Conservation (phyloP, 2,113 vertebrate genomes). For the Scortum barcoo region DNA sequence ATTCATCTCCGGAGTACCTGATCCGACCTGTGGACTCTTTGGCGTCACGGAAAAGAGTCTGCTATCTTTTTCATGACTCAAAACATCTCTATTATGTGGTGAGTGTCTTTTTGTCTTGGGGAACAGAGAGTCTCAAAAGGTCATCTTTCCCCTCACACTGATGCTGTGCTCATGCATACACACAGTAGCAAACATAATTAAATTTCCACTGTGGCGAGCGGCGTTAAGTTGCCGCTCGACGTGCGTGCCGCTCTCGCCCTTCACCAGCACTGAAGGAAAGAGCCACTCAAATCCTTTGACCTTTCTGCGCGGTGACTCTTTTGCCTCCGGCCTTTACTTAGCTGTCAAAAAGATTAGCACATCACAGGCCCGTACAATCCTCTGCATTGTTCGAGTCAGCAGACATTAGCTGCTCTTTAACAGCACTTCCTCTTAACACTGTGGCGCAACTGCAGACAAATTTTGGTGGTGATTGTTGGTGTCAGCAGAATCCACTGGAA, state of each 20-base stretch:
- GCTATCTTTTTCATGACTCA: slow-evolving; percentile 14
- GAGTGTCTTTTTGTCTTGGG: slow-evolving; percentile 4
- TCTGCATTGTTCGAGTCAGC: slow-evolving; percentile 53
- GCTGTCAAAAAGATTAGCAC: slow-evolving; percentile 60
- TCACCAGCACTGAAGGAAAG: slow-evolving; percentile 9
- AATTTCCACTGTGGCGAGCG: slow-evolving; percentile 36
- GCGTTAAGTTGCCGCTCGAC: slow-evolving; percentile 26
- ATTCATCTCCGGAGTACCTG: not conserved
- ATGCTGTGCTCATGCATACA: slow-evolving; percentile 4
- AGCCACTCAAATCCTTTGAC: slow-evolving; percentile 37
- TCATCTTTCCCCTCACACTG: slow-evolving; percentile 1
- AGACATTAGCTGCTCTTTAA: slow-evolving; percentile 48
- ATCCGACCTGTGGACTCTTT: slow-evolving; percentile 5
- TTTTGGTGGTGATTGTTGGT: slow-evolving; percentile 17
- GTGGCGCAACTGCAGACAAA: slow-evolving; percentile 34
- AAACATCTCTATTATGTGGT: slow-evolving; percentile 8
- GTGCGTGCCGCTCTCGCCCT: not conserved
- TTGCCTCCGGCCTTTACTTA: slow-evolving; percentile 41
- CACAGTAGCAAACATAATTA: slow-evolving; percentile 34
- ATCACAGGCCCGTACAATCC: slow-evolving; percentile 47
- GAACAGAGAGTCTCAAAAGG: slow-evolving; percentile 31
- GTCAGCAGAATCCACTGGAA: slow-evolving; percentile 18
- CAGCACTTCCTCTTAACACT: slow-evolving; percentile 45
- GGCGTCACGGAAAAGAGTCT: slow-evolving; percentile 28
- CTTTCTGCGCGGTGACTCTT: slow-evolving; percentile 24